Conservation (phyloP, 2,113 vertebrate genomes). For the Scophthalmus maximus region DNA sequence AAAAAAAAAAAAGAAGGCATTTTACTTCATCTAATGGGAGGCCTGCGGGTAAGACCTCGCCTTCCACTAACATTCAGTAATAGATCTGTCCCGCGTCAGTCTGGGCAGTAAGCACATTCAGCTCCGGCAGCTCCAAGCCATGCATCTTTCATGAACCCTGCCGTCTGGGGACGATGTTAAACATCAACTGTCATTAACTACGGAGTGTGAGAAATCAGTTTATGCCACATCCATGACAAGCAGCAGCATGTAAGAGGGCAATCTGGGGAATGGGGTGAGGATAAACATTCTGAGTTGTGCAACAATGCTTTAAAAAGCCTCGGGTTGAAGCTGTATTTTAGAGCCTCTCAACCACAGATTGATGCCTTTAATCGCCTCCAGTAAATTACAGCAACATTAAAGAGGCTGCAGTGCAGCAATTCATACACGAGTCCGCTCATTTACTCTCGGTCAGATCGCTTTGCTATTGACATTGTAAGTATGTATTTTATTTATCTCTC, state of each 20-base stretch:
- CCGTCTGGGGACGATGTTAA: conserved; percentile 68
- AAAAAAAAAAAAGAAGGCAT: conserved; percentile 27
- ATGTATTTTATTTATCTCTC: conserved; percentile 3
- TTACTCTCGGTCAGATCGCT: too few species aligned
- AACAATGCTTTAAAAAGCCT: conserved; percentile 39
- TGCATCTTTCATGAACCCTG: conserved; percentile 79
- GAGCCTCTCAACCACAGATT: conserved; percentile 32
- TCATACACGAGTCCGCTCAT: background rate
- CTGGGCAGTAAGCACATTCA: conserved; percentile 65
- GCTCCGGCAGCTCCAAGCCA: conserved; percentile 51
- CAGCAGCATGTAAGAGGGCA: conserved; percentile 50
- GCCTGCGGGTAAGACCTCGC: conserved; percentile 10
- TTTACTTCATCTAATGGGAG: conserved; percentile 51
- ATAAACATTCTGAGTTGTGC: conserved; percentile 29
- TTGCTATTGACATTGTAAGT: background rate
- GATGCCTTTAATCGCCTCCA: conserved; percentile 31
- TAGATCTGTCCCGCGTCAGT: conserved; percentile 65
- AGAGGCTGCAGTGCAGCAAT: conserved; percentile 19
- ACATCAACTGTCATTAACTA: conserved; percentile 75
- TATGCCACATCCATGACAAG: conserved; percentile 62
- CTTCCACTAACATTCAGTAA: conserved; percentile 57
- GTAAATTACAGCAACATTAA: conserved; percentile 48
- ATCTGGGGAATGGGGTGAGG: conserved; percentile 20
- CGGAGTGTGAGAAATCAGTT: conserved; percentile 64
- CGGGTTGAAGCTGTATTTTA: conserved; percentile 19